phyloP scores from a whole-genome alignment of 2,113 vertebrate species.

The Platysternon megacephalum region DNA sequence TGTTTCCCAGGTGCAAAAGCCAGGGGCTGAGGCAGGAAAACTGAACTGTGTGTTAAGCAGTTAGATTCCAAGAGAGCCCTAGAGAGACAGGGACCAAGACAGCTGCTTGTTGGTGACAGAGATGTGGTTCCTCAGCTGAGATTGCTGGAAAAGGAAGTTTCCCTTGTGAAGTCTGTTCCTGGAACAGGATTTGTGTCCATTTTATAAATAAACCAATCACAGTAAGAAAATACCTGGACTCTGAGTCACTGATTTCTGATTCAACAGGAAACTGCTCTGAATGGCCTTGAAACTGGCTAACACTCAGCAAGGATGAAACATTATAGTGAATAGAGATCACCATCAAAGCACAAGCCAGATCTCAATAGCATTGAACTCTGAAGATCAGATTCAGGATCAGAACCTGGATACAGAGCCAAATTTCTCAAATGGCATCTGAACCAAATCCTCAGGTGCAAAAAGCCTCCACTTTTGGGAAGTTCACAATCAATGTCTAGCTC shows the following conservation, averaged over 20 bases:
- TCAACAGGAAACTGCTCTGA: not conserved
- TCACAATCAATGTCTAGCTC: no score
- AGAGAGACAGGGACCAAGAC: not conserved
- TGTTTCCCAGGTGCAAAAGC: no score
- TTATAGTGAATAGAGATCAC: not conserved
- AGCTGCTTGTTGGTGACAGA: not conserved
- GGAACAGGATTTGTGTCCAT: not conserved
- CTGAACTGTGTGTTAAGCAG: not conserved
- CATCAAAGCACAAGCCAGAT: not conserved
- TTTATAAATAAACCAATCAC: not conserved
- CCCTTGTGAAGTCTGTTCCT: not conserved
- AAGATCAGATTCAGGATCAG: not conserved
- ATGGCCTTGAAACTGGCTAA: not conserved
- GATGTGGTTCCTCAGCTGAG: not conserved
- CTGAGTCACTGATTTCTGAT: no score
- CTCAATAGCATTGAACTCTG: fast-evolving
- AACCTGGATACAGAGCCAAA: not conserved
- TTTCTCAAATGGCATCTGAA: not conserved
- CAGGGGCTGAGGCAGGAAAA: not conserved
- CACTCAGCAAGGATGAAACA: not conserved
- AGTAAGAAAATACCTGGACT: not conserved
- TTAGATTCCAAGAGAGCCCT: fast-evolving
- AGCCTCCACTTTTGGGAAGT: fast-evolving
- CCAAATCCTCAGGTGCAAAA: not conserved
- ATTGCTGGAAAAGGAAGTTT: not conserved